Conservation (phyloP, 1,140 invertebrate species). For the Meloidogyne chitwoodi region DNA sequence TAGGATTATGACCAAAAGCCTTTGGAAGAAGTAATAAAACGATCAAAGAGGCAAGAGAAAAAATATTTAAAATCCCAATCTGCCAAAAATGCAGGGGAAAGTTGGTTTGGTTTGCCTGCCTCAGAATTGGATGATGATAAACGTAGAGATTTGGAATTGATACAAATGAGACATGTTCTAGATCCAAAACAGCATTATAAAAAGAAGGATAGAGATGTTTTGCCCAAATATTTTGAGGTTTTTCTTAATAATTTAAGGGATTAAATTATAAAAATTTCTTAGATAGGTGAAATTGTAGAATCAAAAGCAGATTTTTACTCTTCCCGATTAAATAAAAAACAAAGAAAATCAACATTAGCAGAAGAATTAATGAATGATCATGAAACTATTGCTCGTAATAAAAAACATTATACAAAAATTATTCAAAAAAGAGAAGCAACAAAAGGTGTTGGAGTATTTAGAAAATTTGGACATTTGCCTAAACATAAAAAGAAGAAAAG, state of each 20-base stretch:
- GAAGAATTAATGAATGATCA: constrained; percentile 85
- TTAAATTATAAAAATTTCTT: constrained; percentile 23
- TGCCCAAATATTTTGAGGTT: constrained; percentile 81
- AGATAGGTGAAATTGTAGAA: constrained; percentile 66
- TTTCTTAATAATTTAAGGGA: constrained; percentile 59
- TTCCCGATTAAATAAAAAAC: constrained; percentile 74
- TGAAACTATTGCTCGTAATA: constrained; percentile 66
- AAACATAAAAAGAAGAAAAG: neutral
- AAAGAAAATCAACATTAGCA: constrained; percentile 80
- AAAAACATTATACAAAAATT: constrained; percentile 25
- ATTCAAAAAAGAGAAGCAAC: constrained; percentile 19
- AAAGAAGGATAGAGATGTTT: constrained; percentile 76
- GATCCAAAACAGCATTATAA: constrained; percentile 91
- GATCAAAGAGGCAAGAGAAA: constrained; percentile 11
- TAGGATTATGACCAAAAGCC: constrained; percentile 14
- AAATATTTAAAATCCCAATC: constrained; percentile 60
- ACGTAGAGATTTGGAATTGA: constrained; percentile 77
- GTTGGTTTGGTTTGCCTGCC: constrained; percentile 81
- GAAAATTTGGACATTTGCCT: neutral
- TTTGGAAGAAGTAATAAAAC: constrained; percentile 5
- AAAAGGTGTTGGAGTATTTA: constrained; percentile 2
- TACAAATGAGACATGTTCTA: constrained; percentile 84
- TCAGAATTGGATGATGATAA: constrained; percentile 81
- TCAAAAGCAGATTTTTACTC: constrained; percentile 66
- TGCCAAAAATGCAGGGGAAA: constrained; percentile 75